Percentiles rank a stretch among this genome's conserved stretches.
phyloP scores from a whole-genome alignment of 2,888 invertebrate genomes.

The Chymomyza procnemis region DNA sequence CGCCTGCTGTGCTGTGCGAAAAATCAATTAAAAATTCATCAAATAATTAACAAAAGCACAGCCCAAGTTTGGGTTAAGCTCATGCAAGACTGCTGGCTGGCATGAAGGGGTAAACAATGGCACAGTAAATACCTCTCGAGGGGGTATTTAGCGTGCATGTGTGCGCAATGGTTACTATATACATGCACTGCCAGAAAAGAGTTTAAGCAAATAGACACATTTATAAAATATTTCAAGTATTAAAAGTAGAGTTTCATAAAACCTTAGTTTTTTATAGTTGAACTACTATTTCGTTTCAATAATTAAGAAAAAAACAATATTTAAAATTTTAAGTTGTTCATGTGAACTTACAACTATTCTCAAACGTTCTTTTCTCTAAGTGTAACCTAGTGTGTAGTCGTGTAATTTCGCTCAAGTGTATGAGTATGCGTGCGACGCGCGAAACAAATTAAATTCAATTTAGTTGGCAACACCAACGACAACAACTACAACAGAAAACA shows the following conservation, averaged over 20 bases:
- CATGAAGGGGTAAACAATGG: constrained; percentile 66
- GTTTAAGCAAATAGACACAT: background rate
- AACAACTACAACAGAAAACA: constrained; percentile 7
- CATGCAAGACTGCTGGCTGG: constrained; percentile 1
- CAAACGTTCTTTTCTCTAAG: constrained; percentile 32
- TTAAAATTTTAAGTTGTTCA: too few species aligned
- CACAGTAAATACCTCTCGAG: constrained; percentile 41
- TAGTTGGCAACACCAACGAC: constrained; percentile 57
- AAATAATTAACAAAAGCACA: constrained; percentile 76
- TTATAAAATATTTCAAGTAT: too few species aligned
- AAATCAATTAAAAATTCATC: constrained; percentile 77
- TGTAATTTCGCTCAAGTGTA: constrained; percentile 12
- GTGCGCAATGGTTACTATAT: background rate
- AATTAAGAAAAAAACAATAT: too few species aligned
- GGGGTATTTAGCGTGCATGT: constrained; percentile 65
- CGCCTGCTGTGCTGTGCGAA: constrained; percentile 59
- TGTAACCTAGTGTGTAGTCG: constrained; percentile 14
- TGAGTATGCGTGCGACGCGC: constrained; percentile 54
- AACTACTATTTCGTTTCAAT: too few species aligned
- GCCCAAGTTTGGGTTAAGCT: constrained; percentile 15
- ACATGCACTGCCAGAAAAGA: constrained; percentile 27
- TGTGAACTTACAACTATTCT: too few species aligned
- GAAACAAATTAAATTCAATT: constrained; percentile 76
- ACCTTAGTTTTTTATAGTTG: too few species aligned
- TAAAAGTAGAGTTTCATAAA: too few species aligned